These are phyloP conservation scores for Brachionus asplanchnoidis DNA, from an alignment of 1,140 invertebrate species.

Conservation along the genomic window DNA sequence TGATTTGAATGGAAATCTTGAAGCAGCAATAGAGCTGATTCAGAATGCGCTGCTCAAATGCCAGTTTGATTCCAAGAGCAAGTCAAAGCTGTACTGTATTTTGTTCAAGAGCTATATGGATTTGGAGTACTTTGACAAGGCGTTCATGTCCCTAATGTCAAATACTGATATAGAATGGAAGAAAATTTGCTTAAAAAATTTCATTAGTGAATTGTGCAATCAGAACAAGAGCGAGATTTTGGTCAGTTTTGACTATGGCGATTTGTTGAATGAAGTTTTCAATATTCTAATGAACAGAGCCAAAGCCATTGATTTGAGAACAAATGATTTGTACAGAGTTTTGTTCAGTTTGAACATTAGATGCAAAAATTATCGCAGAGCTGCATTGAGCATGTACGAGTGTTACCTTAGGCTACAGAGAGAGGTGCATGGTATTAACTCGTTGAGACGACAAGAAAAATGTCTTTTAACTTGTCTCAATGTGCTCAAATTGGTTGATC, in stretches of 20 bases:
- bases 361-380: background rate
- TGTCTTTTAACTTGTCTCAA: slow-evolving; percentile 26
- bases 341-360: background rate
- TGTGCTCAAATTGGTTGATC: slow-evolving; percentile 1
- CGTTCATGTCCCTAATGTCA: background rate
- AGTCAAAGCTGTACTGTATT: slow-evolving; percentile 26
- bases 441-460: slow-evolving; percentile 30
- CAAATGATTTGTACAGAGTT: slow-evolving; percentile 3
- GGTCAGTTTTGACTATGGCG: slow-evolving; percentile 29
- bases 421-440: background rate
- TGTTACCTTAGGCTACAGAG: background rate
- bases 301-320: slow-evolving; percentile 4
- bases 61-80: slow-evolving; percentile 20
- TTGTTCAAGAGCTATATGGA: slow-evolving; percentile 41
- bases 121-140: slow-evolving; percentile 30
- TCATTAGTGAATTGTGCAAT: slow-evolving; percentile 37
- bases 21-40: slow-evolving; percentile 24
- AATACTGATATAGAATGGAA: slow-evolving; percentile 35
- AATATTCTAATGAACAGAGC: slow-evolving; percentile 8
- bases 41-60: background rate
- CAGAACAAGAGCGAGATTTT: slow-evolving; percentile 5
- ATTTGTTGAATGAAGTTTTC: slow-evolving; percentile 10
- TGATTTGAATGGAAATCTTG: slow-evolving; percentile 33
- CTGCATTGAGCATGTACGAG: slow-evolving; percentile 29
- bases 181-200: slow-evolving; percentile 34